These are phyloP conservation scores for Dicyrtoma fusca DNA, from an alignment of 2,888 invertebrate genomes.

Conservation along the genomic window DNA sequence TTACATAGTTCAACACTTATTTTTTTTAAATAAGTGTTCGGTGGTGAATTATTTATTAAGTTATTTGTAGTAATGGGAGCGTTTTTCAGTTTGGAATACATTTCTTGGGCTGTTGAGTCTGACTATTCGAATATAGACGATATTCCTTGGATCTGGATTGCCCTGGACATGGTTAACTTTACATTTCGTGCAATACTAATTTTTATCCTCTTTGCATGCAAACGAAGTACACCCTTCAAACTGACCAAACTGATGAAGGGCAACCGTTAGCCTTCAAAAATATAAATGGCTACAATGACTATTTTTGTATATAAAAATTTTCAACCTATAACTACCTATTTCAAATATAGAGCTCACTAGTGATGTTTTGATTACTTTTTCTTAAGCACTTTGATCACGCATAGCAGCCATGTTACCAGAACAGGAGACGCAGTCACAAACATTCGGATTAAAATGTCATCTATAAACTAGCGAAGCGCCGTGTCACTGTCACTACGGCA, in stretches of 20 bases:
- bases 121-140: neutral
- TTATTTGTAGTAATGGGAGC: slow-evolving; percentile 35
- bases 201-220: slow-evolving; percentile 32
- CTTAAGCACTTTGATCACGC: too few relatives aligned
- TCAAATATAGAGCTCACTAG: too few relatives aligned
- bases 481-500: too few relatives aligned
- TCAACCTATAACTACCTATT: too few relatives aligned
- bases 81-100: slow-evolving; percentile 14
- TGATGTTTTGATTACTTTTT: too few relatives aligned
- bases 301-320: too few relatives aligned
- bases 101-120: slow-evolving; percentile 27
- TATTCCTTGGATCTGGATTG: slow-evolving; percentile 5
- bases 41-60: slow-evolving; percentile 31
- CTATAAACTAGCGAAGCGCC: too few relatives aligned
- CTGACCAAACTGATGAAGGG: neutral
- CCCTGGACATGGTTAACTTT: slow-evolving; percentile 19
- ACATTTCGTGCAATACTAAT: slow-evolving; percentile 20
- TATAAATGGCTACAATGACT: too few relatives aligned
- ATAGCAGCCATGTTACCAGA: too few relatives aligned
- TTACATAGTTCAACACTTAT: slow-evolving; percentile 4
- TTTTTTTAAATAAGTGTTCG: neutral
- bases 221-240: neutral
- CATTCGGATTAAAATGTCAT: too few relatives aligned
- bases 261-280: too few relatives aligned
- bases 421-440: too few relatives aligned